phyloP scores from a whole-genome alignment of 2,888 invertebrate species.

The Netelia melanura region DNA sequence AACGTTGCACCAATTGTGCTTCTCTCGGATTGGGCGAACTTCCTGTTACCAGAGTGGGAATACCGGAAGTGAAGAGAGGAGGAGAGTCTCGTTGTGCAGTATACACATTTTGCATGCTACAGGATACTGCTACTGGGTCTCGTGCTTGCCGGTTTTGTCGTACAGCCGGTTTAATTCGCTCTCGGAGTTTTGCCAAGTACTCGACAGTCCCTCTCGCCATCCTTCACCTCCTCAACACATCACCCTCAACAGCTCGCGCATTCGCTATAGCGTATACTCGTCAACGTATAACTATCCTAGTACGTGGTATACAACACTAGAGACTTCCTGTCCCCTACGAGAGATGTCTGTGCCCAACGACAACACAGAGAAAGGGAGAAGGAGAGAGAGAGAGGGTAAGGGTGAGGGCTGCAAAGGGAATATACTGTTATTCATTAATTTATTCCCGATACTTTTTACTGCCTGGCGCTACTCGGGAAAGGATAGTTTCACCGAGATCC shows the following conservation, averaged over 20 bases:
- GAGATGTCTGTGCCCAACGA: neutral
- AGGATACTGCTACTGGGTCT: neutral
- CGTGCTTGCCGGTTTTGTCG: slow-evolving; percentile 13
- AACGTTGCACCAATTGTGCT: slow-evolving; percentile 64
- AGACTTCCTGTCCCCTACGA: neutral
- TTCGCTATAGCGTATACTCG: neutral
- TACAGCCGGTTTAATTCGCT: slow-evolving; percentile 57
- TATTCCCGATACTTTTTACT: too few relatives aligned
- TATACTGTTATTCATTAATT: neutral
- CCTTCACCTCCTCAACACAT: neutral
- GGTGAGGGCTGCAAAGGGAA: neutral
- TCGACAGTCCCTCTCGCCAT: slow-evolving; percentile 33
- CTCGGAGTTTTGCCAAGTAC: slow-evolving; percentile 63
- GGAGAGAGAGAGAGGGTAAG: neutral
- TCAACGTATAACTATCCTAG: slow-evolving; percentile 4
- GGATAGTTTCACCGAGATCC: too few relatives aligned
- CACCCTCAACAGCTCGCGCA: neutral
- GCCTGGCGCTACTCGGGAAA: too few relatives aligned
- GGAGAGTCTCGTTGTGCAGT: slow-evolving; percentile 35
- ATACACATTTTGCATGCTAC: slow-evolving; percentile 27
- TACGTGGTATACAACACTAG: neutral
- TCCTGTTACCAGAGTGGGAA: slow-evolving; percentile 47
- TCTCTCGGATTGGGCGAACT: slow-evolving; percentile 62
- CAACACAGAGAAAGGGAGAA: neutral
- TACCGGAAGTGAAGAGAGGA: slow-evolving; percentile 64